These are phyloP conservation scores for Lacanobia oleracea DNA, from an alignment of 2,888 invertebrate species.

Conservation along the genomic window DNA sequence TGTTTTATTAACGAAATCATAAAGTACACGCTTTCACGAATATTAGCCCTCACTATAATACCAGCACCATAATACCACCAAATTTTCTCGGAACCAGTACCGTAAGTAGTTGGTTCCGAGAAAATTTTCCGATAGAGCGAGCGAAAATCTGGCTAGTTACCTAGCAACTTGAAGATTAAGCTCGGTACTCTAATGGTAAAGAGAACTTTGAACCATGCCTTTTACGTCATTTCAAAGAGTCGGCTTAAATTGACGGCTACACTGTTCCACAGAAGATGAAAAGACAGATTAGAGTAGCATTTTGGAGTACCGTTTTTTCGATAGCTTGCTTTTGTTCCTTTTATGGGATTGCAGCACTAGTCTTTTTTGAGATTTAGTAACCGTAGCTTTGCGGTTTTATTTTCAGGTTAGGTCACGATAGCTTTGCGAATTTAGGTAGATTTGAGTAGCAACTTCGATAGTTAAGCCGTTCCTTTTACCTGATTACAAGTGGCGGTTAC, in stretches of 20 bases:
- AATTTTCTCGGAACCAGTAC: too few relatives aligned
- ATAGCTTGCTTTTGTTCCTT: not conserved
- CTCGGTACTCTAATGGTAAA: not conserved
- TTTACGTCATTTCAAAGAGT: not conserved
- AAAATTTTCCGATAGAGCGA: not conserved
- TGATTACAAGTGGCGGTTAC: too few relatives aligned
- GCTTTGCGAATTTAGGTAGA: not conserved
- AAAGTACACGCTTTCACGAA: not conserved
- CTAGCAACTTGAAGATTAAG: slow-evolving; percentile 19
- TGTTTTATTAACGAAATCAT: too few relatives aligned
- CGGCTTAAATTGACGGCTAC: not conserved
- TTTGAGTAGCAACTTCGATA: too few relatives aligned
- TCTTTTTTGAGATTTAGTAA: not conserved
- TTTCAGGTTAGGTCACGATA: not conserved
- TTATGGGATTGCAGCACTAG: not conserved
- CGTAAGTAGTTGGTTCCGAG: not conserved
- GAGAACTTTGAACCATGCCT: not conserved
- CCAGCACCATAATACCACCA: not conserved
- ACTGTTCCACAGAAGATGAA: not conserved
- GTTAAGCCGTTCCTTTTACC: too few relatives aligned
- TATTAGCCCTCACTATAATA: not conserved
- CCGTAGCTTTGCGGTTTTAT: not conserved
- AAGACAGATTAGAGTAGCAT: not conserved
- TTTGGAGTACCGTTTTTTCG: not conserved
- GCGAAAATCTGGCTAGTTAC: slow-evolving; percentile 15